phyloP scores from a whole-genome alignment of 2,888 invertebrate species.

The Chymomyza caudatula region DNA sequence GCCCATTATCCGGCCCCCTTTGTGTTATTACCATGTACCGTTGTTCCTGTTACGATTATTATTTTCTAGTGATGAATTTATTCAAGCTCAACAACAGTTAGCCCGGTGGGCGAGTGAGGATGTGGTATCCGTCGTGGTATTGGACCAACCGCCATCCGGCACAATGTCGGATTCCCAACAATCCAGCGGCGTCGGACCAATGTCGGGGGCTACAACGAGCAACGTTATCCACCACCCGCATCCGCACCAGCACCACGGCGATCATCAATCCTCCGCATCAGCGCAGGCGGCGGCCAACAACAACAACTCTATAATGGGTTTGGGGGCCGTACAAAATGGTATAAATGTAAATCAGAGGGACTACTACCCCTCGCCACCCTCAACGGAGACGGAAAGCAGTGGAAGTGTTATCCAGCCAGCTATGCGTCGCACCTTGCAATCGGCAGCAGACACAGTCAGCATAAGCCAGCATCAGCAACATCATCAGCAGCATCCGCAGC shows the following conservation, averaged over 20 bases:
- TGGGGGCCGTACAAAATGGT: constrained; percentile 77
- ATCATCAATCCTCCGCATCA: constrained; percentile 75
- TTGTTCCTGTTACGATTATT: constrained; percentile 87
- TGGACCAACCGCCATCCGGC: constrained; percentile 77
- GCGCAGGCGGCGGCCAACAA: constrained; percentile 59
- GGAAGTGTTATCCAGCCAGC: constrained; percentile 79
- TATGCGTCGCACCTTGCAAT: constrained; percentile 67
- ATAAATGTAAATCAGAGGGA: constrained; percentile 79
- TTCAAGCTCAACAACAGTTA: constrained; percentile 97
- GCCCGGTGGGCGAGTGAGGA: constrained; percentile 97
- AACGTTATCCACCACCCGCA: constrained; percentile 80
- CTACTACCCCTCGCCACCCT: constrained; percentile 79
- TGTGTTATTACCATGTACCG: constrained; percentile 79
- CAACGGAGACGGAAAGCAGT: constrained; percentile 80
- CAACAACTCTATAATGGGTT: constrained; percentile 72
- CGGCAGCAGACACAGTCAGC: constrained; percentile 65
- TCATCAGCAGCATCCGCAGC: constrained; percentile 70
- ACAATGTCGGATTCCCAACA: constrained; percentile 78
- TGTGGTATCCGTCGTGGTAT: constrained; percentile 82
- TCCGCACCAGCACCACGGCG: constrained; percentile 77
- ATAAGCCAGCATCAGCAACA: constrained; percentile 68
- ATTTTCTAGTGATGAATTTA: constrained; percentile 98
- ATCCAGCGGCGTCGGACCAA: constrained; percentile 80
- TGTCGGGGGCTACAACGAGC: constrained; percentile 80
- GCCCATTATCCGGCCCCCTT: constrained; percentile 48